Base-by-base conservation (phyloP, 1,140 invertebrate genomes). In the Caenorhabditis latens region DNA sequence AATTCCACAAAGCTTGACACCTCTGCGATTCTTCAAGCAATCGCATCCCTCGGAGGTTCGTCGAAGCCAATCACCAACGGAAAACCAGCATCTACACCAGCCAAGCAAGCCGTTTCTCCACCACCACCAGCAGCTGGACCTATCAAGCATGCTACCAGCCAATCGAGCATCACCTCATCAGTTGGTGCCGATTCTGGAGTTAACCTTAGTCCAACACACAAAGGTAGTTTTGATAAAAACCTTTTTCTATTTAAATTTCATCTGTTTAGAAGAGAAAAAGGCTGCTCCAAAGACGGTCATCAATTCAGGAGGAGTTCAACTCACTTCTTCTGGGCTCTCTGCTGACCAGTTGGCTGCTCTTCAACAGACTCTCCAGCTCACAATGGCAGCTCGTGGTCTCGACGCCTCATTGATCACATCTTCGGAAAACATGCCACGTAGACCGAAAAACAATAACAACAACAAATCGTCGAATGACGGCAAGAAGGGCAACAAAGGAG, bases 321-420 rank as follows among this genome's bases (percentile, higher is more conserved):
- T 92, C 85, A 71, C 91, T 71, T 92, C 91, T 2, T 89, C 92
- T n/a, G 86, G 63, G 40, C 85, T 92, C 13, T 90, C 90, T 32
- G 88, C 89, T 40, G 91, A 92, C 32, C 90, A 91, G 50, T 86
- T 92, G 6, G 91, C 90, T 32, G 91, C 89, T 21, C 86, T 92
- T 71, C 90, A 92, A 58, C 86, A 87, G 16, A 53, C 82, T 24
- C 82, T 91, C 21, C 65, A 87, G 40, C 86, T 84, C 6, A 50
- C 48, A n/a, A 53, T 84, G 55, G 55, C 84, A 19, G 67, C 84
- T 53, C 55, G 57, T 50, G 46, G 57, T 6, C 11, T 67, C 8
- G 71, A 79, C 24, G 71, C 71, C 2, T 79, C 71, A 0, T 21
- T 79, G 71, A 48, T 79, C 46, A 79, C 71, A 14, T 79, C 71